phyloP scores from a whole-genome alignment of 2,113 vertebrate genomes.

The Ptilorrhoa leucosticta region DNA sequence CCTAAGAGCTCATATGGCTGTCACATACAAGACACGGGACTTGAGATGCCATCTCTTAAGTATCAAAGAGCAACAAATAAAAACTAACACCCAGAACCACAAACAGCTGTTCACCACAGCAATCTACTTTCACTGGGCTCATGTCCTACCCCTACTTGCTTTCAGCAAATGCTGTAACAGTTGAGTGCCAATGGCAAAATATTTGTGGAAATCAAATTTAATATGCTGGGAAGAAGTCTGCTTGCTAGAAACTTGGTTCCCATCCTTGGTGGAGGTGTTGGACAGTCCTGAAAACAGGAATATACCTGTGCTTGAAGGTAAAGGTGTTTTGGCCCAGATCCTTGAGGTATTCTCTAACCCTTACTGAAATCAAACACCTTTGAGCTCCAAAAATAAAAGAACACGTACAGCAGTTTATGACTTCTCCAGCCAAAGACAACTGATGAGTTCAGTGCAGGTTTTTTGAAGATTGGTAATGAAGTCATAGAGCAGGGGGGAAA shows the following conservation, averaged over 20 bases:
- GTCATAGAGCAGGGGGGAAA: not conserved
- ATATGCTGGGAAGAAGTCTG: not conserved
- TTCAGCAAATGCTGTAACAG: not conserved
- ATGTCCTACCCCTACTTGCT: not conserved
- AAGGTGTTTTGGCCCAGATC: not conserved
- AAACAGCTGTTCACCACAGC: not conserved
- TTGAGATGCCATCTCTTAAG: not conserved
- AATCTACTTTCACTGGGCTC: not conserved
- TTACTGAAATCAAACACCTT: not conserved
- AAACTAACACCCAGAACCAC: not conserved
- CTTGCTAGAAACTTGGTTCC: not conserved
- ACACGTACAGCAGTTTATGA: fast-evolving
- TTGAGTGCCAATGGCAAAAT: not conserved
- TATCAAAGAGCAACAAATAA: not conserved
- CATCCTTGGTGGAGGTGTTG: not conserved
- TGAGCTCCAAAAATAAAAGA: not conserved
- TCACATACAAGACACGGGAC: not conserved
- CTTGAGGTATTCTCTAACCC: not conserved
- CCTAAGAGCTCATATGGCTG: not conserved
- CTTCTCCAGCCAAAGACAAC: not conserved
- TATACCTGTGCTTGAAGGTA: fast-evolving
- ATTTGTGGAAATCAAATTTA: not conserved
- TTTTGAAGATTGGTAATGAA: not conserved
- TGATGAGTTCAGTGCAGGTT: not conserved
- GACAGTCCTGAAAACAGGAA: not conserved